Base-by-base conservation (phyloP, 1,140 invertebrate species). In the Saccostrea glomerata region DNA sequence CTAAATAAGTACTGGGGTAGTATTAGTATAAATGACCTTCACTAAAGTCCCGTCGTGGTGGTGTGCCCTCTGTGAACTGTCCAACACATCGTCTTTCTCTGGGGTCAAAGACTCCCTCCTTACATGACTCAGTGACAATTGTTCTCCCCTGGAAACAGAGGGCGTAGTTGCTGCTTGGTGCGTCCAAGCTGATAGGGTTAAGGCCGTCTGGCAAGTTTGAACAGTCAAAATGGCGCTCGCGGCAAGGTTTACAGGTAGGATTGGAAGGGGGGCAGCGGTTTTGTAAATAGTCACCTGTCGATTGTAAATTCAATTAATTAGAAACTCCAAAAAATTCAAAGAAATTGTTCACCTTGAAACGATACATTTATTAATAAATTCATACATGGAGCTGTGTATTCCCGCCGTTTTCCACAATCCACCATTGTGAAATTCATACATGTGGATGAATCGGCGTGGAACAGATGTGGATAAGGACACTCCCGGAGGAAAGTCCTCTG, bases 391-490 rank as follows among this genome's bases (percentile, higher is more conserved):
- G 89, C 85, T 9, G 55, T 85, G 17, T 88, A 89, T 23, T 92
- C 92, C 73, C 85, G 87, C 63, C 92, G 86, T 0, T 83, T 86
- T 30, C 88, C 91, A 87, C 93, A 93, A 4, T 86, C 89, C 13
- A 93, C 93, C 13, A 89, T 82, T 15, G 83, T 87, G 82, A 92
- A 93, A 55, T 92, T 91, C 15, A 90, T 84, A 88, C 93, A 93
- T 0, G 90, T 88, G 17, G 85, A 82, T 12, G 87, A 86, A 0
- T 86, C 20, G 6, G 85, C 82, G 23, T 90, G 84, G 86, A 92
- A 93, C 60, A 92, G 84, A 88, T 92, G 91, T 13, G 93, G 93
- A 83, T 93, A 93, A 0, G 90, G 89, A 85, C 93, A 93, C 85
- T 93, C 92, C 25, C 91, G 58, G n/a, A 93, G 88, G 58, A 89